These are phyloP conservation scores for Recurvirostra avosetta DNA, from an alignment of 2,113 vertebrate genomes.

Conservation along the genomic window DNA sequence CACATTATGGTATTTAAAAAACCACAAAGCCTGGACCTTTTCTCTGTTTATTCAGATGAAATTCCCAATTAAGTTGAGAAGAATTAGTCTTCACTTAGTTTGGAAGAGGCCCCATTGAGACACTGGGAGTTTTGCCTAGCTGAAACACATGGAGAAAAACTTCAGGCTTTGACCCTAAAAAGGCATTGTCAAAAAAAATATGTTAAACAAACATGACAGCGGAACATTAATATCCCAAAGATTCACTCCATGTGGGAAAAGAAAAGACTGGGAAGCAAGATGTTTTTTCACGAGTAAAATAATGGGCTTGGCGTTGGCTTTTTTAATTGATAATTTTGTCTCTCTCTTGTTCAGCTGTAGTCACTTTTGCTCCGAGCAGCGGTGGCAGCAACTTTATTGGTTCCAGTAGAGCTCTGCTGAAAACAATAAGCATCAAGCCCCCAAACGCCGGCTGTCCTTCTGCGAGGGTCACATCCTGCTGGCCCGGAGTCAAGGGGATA, in stretches of 20 bases:
- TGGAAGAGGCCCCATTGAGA: neutral
- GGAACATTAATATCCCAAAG: slow-evolving; percentile 21
- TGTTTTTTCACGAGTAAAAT: slow-evolving; percentile 29
- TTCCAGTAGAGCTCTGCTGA: slow-evolving; percentile 21
- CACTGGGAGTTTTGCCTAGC: slow-evolving; percentile 9
- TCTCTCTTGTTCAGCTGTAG: slow-evolving; percentile 38
- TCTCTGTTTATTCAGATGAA: slow-evolving; percentile 17
- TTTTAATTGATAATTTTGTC: slow-evolving; percentile 38
- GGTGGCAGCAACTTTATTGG: neutral
- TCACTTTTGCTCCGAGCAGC: neutral
- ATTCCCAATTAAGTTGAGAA: neutral
- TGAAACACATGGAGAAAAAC: slow-evolving; percentile 34
- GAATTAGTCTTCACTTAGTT: slow-evolving; percentile 20
- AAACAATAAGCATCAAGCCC: slow-evolving; percentile 28
- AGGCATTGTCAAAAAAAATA: slow-evolving; percentile 37
- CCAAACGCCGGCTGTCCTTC: neutral
- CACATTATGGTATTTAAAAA: neutral
- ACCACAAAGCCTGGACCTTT: neutral
- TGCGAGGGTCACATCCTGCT: neutral
- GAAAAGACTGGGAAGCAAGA: neutral
- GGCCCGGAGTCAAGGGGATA: neutral
- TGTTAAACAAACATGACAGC: slow-evolving; percentile 33
- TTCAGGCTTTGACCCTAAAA: slow-evolving; percentile 42
- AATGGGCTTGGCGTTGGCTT: neutral
- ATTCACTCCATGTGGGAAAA: slow-evolving; percentile 17